Evolutionary conservation across 2,888 invertebrate species (phyloP).

Genomic region (Lottia scabra): DNA sequence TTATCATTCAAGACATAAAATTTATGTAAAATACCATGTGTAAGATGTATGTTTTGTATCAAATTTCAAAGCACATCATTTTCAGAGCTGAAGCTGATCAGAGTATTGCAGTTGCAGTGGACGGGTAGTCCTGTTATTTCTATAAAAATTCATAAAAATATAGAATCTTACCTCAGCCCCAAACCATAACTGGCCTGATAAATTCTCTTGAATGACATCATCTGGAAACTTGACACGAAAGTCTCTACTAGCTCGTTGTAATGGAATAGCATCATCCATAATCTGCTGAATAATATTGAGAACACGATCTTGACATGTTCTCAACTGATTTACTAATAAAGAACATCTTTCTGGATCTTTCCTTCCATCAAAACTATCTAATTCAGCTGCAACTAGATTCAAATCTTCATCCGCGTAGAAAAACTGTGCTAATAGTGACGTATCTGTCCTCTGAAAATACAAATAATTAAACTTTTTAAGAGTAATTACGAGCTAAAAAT

Average conservation of each 20-base stretch:
- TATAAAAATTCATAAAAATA: no score
- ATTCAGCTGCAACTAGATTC: constrained; percentile 92
- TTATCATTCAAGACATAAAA: no score
- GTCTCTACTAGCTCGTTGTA: constrained; percentile 89
- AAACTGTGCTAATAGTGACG: constrained; percentile 93
- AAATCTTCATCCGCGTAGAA: constrained; percentile 98
- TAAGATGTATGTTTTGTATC: no score
- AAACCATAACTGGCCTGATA: constrained; percentile 99
- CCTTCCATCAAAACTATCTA: constrained; percentile 99
- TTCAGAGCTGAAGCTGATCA: no score
- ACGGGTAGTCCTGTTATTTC: no score
- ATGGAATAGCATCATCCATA: constrained; percentile 90
- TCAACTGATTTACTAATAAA: constrained; percentile 90
- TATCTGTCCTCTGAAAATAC: constrained; percentile 74
- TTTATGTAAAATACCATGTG: no score
- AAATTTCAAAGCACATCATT: no score
- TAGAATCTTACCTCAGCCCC: constrained; percentile 85
- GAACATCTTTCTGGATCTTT: constrained; percentile 98
- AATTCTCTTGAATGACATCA: constrained; percentile 96
- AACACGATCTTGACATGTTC: constrained; percentile 81
- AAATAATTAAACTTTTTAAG: neutral
- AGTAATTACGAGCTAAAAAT: neutral
- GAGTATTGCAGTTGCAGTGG: no score
- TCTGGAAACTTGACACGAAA: constrained; percentile 99
- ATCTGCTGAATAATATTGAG: constrained; percentile 92